Conservation (phyloP, 2,888 invertebrate genomes). For the Amiota communis region DNA sequence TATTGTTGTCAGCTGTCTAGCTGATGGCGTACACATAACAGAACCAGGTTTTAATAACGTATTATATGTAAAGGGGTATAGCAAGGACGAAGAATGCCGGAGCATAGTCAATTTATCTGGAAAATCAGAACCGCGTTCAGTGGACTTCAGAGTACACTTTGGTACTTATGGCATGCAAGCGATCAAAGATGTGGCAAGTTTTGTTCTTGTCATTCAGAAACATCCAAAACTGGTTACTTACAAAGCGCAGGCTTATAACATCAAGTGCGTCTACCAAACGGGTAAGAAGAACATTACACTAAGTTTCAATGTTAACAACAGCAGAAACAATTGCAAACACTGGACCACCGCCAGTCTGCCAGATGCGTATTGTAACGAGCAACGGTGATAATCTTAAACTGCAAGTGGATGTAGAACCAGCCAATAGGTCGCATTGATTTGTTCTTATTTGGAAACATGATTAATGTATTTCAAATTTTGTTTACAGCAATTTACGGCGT, state of each 20-base stretch:
- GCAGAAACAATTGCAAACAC: conserved; percentile 96
- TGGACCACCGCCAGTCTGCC: conserved; percentile 92
- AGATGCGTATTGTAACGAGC: conserved; percentile 91
- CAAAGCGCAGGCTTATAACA: conserved; percentile 96
- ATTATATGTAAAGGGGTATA: conserved; percentile 94
- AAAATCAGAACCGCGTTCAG: conserved; percentile 79
- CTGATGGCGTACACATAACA: conserved; percentile 88
- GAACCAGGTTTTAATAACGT: conserved; percentile 89
- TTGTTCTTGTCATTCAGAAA: conserved; percentile 95
- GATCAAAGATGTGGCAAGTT: conserved; percentile 92
- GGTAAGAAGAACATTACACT: conserved; percentile 93
- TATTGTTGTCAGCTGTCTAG: conserved; percentile 90
- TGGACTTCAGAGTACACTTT: conserved; percentile 90
- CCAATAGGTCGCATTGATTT: conserved; percentile 74
- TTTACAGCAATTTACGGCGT: conserved; percentile 89
- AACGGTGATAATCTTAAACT: conserved; percentile 90
- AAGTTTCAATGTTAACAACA: conserved; percentile 94
- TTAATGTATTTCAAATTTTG: neutral
- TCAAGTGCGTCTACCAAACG: conserved; percentile 95
- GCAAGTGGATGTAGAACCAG: conserved; percentile 88
- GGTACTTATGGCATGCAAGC: conserved; percentile 94
- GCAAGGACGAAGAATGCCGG: conserved; percentile 92
- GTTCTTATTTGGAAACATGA: too few species aligned
- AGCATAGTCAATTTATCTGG: conserved; percentile 84
- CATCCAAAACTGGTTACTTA: conserved; percentile 96